Conservation (phyloP, 2,888 invertebrate species). For the Terebella lapidaria region DNA sequence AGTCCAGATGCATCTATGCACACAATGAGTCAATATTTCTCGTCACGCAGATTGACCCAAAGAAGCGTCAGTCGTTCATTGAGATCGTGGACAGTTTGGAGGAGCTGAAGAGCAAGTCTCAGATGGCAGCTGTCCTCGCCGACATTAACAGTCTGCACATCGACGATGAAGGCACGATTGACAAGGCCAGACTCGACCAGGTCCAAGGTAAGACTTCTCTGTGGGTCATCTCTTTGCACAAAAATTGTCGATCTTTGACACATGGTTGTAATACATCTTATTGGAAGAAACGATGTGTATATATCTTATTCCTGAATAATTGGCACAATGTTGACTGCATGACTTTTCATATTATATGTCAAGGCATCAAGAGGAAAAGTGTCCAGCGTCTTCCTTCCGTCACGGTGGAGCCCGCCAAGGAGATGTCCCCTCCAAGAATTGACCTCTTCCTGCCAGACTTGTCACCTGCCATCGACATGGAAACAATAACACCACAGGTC, state of each 20-base stretch:
- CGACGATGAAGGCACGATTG: conserved; percentile 33
- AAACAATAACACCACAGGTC: conserved; percentile 60
- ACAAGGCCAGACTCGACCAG: conserved; percentile 24
- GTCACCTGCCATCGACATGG: background rate
- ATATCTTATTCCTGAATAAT: too few relatives aligned
- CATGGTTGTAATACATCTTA: too few relatives aligned
- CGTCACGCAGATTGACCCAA: conserved; percentile 73
- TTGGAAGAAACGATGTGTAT: too few relatives aligned
- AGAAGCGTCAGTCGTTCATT: conserved; percentile 77
- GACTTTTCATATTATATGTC: too few relatives aligned
- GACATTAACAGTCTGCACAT: conserved; percentile 25
- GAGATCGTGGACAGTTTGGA: conserved; percentile 68
- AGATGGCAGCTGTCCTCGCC: conserved; percentile 28
- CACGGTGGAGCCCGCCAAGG: background rate
- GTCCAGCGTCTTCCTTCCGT: background rate
- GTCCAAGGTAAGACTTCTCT: conserved; percentile 25
- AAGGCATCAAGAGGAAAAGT: too few relatives aligned
- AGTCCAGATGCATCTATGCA: too few relatives aligned
- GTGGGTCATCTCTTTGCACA: too few relatives aligned
- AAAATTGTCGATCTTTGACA: too few relatives aligned
- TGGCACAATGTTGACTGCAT: too few relatives aligned
- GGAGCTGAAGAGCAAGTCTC: conserved; percentile 40
- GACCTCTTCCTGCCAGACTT: conserved; percentile 7
- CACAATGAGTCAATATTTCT: too few relatives aligned
- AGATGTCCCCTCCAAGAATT: background rate